phyloP scores from a whole-genome alignment of 2,888 invertebrate species.

The Xestia xanthographa region DNA sequence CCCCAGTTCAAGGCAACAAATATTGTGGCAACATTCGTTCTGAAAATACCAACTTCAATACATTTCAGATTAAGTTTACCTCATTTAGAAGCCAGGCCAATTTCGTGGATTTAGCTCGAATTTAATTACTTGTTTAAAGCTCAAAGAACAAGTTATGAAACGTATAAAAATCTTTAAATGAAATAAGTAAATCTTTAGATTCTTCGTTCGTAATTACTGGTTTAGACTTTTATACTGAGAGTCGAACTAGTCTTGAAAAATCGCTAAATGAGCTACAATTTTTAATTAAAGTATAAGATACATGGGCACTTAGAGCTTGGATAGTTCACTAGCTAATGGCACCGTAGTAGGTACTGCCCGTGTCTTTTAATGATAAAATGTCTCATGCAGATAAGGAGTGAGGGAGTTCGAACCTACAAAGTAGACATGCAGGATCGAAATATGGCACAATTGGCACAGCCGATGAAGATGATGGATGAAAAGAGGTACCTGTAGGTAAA shows the following conservation, averaged over 20 bases:
- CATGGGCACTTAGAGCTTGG: background rate
- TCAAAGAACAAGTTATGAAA: constrained; percentile 36
- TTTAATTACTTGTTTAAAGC: constrained; percentile 41
- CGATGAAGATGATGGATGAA: background rate
- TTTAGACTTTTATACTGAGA: background rate
- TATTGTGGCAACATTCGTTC: background rate
- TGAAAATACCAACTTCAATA: constrained; percentile 19
- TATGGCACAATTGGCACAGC: background rate
- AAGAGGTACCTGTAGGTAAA: background rate
- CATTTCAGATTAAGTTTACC: constrained; percentile 29
- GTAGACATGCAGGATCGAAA: background rate
- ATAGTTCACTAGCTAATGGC: background rate
- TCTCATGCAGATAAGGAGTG: background rate
- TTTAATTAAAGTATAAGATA: background rate
- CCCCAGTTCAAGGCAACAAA: constrained; percentile 16
- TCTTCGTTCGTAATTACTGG: constrained; percentile 9
- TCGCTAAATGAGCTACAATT: background rate
- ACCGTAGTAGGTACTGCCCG: background rate
- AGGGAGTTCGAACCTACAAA: background rate
- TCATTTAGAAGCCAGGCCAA: constrained; percentile 15
- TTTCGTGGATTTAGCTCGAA: constrained; percentile 33
- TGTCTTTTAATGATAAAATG: background rate
- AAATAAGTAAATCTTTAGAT: constrained; percentile 3
- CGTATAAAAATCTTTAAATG: constrained; percentile 12
- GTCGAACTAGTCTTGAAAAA: background rate